Conservation (phyloP, 2,113 vertebrate species). For the Sylvietta virens region DNA sequence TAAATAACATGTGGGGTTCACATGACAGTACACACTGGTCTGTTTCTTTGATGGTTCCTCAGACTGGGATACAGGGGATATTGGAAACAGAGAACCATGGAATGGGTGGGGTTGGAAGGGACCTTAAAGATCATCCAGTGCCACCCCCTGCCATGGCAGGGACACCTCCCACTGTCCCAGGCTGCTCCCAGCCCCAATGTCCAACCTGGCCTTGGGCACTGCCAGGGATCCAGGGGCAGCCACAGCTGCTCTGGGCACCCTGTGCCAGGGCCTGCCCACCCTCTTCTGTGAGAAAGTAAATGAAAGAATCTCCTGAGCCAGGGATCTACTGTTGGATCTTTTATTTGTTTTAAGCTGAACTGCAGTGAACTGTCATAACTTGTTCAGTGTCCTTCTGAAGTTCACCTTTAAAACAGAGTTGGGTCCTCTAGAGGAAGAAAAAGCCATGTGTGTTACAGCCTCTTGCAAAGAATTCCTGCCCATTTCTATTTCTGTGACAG, state of each 20-base stretch:
- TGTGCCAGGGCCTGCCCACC: background rate
- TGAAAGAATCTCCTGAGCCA: background rate
- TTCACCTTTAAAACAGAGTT: background rate
- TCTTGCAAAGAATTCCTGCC: background rate
- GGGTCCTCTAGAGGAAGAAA: background rate
- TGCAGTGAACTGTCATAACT: background rate
- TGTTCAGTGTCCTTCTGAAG: background rate
- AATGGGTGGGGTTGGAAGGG: background rate
- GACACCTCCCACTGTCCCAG: background rate
- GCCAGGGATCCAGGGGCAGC: background rate
- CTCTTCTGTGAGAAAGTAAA: background rate
- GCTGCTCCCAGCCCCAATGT: background rate
- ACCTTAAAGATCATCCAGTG: rapidly evolving
- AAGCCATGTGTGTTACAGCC: rapidly evolving
- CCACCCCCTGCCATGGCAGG: background rate
- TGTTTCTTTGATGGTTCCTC: background rate
- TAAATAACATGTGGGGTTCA: background rate
- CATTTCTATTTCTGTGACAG: background rate
- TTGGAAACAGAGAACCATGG: background rate
- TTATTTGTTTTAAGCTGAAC: background rate
- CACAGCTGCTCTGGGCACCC: background rate
- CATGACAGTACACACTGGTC: background rate
- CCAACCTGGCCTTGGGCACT: background rate
- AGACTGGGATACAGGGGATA: background rate
- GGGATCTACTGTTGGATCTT: background rate